Evolutionary conservation across 2,888 invertebrate genomes (phyloP).

Genomic region (Phaonia tiefii): DNA sequence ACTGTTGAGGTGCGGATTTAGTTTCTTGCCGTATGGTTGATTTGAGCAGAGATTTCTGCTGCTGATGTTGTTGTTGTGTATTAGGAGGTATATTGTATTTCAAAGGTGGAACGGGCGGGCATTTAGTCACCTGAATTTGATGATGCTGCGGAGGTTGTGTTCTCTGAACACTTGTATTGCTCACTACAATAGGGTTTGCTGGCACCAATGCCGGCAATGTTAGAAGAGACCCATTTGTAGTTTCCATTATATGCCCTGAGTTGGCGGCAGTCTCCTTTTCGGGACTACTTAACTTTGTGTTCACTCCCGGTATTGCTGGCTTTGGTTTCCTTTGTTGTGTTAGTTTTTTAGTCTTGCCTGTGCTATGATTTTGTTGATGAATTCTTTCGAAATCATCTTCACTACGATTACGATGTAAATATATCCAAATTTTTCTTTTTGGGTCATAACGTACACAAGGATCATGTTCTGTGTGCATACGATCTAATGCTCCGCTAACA

Average conservation of each 20-base stretch:
- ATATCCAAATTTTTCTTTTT: slow-evolving; percentile 96
- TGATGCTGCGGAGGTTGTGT: slow-evolving; percentile 56
- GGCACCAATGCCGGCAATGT: slow-evolving; percentile 75
- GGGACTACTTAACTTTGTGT: slow-evolving; percentile 1
- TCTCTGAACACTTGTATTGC: slow-evolving; percentile 55
- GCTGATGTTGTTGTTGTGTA: slow-evolving; percentile 31
- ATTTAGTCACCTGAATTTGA: slow-evolving; percentile 68
- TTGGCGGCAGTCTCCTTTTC: not conserved
- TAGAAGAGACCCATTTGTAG: slow-evolving; percentile 47
- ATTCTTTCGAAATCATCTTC: slow-evolving; percentile 85
- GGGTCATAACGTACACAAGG: slow-evolving; percentile 97
- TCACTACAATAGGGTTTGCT: slow-evolving; percentile 71
- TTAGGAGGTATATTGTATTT: slow-evolving; percentile 74
- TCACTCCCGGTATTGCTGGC: slow-evolving; percentile 21
- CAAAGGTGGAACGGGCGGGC: slow-evolving; percentile 76
- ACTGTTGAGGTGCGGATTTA: not conserved
- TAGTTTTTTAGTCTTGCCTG: slow-evolving; percentile 82
- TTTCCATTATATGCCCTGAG: not conserved
- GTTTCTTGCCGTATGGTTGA: slow-evolving; percentile 66
- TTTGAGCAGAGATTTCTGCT: slow-evolving; percentile 75
- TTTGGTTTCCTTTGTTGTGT: slow-evolving; percentile 72
- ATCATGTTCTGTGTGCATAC: slow-evolving; percentile 93
- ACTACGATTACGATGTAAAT: slow-evolving; percentile 88
- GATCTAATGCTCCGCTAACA: slow-evolving; percentile 93
- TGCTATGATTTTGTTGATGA: slow-evolving; percentile 85